Evolutionary conservation across 2,888 invertebrate genomes (phyloP), one percentile per base, ranked within the genome.

Genomic region (Tenthredo scrophulariae): DNA sequence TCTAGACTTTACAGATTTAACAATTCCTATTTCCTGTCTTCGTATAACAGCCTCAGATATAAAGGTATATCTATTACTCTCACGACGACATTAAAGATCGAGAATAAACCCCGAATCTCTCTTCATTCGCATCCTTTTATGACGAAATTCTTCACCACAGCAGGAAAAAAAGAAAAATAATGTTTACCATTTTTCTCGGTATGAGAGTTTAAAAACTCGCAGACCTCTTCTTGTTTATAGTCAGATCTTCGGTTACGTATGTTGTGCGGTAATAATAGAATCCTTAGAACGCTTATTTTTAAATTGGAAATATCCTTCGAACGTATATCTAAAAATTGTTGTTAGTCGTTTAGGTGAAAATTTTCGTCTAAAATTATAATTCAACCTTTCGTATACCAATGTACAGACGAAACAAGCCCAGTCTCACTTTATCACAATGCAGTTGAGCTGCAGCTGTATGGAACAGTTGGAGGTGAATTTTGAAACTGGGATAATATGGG

Each of bases 261-360:
- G 58, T 50, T 10, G 13, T 58, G 62, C 13, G 80, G 80, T 62
- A 80, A 62, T 58, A 80, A 80, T 80, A 80, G 80, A 80, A 62
- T 80, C 58, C 26, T 80, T 29, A 80, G 80, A 80, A 80, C 15
- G 13, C 37, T 80, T 80, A 80, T 80, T 80, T 80, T 80, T 80
- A 80, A 80, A 80, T 62, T 62, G 13, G 6, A 80, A 77, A 54
- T 18, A 77, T 77, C 77, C 77, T 77, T 77, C 80, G 29, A 22
- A 80, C 40, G 62, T 37, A 37, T 37, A 40, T 58, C 40, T 62
- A 40, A 80, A 62, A 62, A 80, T 62, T 40, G 0, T 33, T 22
- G 22, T 13, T 33, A 13, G 80, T 62, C 40, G 80, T 37, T 80
- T 62, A 80, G 37, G 40, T 80, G 40, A 62, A 62, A 80, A 33